Percentiles rank a stretch among this genome's conserved stretches.
Conservation (phyloP, 1,140 invertebrate genomes). For the Calliopsis andreniformis region DNA sequence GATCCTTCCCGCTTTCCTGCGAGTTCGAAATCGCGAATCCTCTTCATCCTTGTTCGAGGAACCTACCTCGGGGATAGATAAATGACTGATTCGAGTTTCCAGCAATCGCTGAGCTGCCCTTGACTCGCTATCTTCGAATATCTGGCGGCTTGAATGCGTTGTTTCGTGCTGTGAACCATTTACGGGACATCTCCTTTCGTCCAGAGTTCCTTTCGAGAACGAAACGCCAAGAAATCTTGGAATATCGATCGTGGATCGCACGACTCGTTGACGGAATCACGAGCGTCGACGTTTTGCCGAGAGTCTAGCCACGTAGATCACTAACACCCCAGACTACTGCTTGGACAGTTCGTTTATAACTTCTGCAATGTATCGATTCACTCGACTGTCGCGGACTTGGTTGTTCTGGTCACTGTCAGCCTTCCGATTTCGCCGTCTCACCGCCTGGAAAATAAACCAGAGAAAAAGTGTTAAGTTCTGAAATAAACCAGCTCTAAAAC, state of each 20-base stretch:
- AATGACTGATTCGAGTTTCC: not conserved
- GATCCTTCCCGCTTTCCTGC: conserved; percentile 7
- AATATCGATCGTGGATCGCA: conserved; percentile 4
- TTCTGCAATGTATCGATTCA: not conserved
- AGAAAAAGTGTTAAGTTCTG: not conserved
- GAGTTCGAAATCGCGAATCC: conserved; percentile 19
- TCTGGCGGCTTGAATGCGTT: conserved; percentile 73
- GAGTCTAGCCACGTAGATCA: not conserved
- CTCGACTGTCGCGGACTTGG: not conserved
- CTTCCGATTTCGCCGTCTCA: conserved; percentile 26
- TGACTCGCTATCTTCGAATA: conserved; percentile 71
- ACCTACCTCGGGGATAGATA: conserved; percentile 7
- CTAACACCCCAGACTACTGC: not conserved
- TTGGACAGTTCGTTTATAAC: too few species aligned
- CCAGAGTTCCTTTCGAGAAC: conserved; percentile 62
- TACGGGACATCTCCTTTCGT: conserved; percentile 72
- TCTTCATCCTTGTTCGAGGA: conserved; percentile 1
- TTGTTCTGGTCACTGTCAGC: conserved; percentile 29
- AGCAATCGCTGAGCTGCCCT: conserved; percentile 1
- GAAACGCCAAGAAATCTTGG: not conserved
- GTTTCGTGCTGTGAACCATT: conserved; percentile 60
- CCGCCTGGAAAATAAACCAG: conserved; percentile 31
- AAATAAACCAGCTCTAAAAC: not conserved
- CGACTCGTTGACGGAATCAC: not conserved
- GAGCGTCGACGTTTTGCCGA: not conserved